Conservation (phyloP, 1,140 invertebrate species). For the Zaprionus ghesquierei region DNA sequence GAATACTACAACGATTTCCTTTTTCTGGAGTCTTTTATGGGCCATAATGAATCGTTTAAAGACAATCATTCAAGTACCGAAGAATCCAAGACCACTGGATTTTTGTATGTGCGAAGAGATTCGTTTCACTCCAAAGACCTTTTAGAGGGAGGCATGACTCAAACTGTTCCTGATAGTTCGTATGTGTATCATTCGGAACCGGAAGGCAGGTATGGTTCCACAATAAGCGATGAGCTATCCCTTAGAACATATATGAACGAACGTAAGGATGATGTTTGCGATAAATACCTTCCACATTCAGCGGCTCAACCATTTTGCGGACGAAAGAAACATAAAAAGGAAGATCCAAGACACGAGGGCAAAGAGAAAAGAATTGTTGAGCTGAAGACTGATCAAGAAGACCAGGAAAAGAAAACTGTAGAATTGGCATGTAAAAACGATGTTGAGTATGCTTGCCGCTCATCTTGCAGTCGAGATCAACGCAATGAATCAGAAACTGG, state of each 20-base stretch:
- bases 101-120: background rate
- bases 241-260: background rate
- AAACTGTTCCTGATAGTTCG: too few species aligned
- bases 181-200: background rate
- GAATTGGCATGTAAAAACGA: too few species aligned
- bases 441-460: too few species aligned
- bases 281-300: background rate
- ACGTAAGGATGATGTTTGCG: background rate
- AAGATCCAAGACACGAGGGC: background rate
- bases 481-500: too few species aligned
- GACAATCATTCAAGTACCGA: too few species aligned
- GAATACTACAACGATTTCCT: constrained; percentile 56
- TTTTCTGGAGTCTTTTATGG: constrained; percentile 47
- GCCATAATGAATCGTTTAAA: background rate
- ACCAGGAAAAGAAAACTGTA: too few species aligned
- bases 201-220: background rate
- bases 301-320: background rate
- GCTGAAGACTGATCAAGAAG: too few species aligned
- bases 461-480: too few species aligned
- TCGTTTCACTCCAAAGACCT: background rate
- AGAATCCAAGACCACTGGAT: too few species aligned
- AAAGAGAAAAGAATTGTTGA: too few species aligned
- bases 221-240: background rate
- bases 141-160: too few species aligned
- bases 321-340: background rate